Evolutionary conservation across 1,140 invertebrate genomes (phyloP).

Genomic region (Parapsyche elsis): DNA sequence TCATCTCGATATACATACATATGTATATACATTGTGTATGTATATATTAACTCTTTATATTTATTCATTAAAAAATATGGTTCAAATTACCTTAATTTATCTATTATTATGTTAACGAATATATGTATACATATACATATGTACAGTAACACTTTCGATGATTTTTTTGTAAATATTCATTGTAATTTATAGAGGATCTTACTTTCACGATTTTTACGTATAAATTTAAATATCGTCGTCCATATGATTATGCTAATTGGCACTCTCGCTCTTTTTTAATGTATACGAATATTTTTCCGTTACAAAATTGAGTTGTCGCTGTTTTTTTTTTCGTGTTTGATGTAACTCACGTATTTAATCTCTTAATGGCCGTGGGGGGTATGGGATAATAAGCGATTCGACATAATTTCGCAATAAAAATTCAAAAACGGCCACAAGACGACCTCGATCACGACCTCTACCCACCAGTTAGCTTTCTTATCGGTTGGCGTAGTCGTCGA

Average conservation of each 20-base stretch:
- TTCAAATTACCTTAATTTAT: too few relatives aligned
- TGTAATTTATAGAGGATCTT: too few relatives aligned
- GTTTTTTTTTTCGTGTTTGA: not conserved
- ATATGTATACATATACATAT: too few relatives aligned
- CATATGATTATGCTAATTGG: not conserved
- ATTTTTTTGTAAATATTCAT: too few relatives aligned
- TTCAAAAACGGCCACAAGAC: not conserved
- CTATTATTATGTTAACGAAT: too few relatives aligned
- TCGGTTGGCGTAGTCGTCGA: not conserved
- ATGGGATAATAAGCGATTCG: not conserved
- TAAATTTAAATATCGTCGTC: too few relatives aligned
- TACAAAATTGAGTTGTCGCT: not conserved
- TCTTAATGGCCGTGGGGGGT: not conserved
- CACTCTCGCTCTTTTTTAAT: not conserved
- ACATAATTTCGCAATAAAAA: constrained; percentile 4
- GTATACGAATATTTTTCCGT: not conserved
- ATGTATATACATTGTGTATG: too few relatives aligned
- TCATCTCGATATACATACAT: too few relatives aligned
- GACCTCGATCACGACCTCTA: not conserved
- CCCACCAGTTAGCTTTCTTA: not conserved
- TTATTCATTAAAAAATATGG: too few relatives aligned
- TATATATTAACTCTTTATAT: too few relatives aligned
- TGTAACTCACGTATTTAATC: not conserved
- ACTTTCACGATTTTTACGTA: too few relatives aligned
- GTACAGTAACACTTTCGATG: too few relatives aligned